phyloP scores from a whole-genome alignment of 2,113 vertebrate genomes.

The Laterallus jamaicensis region DNA sequence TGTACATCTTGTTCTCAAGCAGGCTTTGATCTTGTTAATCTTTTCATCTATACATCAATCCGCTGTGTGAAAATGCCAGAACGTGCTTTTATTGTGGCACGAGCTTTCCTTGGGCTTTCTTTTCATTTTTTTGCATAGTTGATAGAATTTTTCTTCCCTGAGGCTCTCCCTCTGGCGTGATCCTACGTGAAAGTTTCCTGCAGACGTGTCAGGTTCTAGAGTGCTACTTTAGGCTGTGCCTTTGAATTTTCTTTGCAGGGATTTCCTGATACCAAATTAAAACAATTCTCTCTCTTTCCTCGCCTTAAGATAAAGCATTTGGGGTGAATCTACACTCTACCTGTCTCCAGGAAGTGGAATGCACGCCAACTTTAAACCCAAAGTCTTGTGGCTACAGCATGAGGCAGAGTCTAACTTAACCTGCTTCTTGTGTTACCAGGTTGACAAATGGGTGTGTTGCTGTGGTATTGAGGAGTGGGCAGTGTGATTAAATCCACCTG shows the following conservation, averaged over 20 bases:
- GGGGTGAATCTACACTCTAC: not conserved
- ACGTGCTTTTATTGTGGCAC: slow-evolving; percentile 22
- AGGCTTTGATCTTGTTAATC: slow-evolving; percentile 63
- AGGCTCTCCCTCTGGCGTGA: slow-evolving; percentile 31
- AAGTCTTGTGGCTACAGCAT: not conserved
- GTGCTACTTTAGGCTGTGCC: slow-evolving; percentile 8
- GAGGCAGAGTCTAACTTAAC: not conserved
- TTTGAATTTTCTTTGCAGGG: slow-evolving; percentile 54
- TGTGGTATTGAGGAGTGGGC: not conserved
- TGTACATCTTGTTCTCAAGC: slow-evolving; percentile 21
- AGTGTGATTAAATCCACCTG: not conserved
- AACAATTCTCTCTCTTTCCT: not conserved
- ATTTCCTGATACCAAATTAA: slow-evolving; percentile 13
- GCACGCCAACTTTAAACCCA: fast-evolving
- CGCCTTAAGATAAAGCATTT: not conserved
- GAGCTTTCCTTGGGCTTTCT: not conserved
- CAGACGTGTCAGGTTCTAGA: slow-evolving; percentile 19
- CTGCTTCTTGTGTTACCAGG: not conserved
- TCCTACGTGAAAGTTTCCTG: slow-evolving; percentile 51
- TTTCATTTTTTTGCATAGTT: slow-evolving; percentile 26
- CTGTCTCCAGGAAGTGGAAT: not conserved
- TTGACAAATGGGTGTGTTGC: not conserved
- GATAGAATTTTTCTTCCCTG: slow-evolving; percentile 18
- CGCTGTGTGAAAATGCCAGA: slow-evolving; percentile 34
- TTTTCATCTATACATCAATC: slow-evolving; percentile 57